These are phyloP conservation scores for Microchrysa polita DNA, from an alignment of 2,888 invertebrate genomes.

Conservation along the genomic window DNA sequence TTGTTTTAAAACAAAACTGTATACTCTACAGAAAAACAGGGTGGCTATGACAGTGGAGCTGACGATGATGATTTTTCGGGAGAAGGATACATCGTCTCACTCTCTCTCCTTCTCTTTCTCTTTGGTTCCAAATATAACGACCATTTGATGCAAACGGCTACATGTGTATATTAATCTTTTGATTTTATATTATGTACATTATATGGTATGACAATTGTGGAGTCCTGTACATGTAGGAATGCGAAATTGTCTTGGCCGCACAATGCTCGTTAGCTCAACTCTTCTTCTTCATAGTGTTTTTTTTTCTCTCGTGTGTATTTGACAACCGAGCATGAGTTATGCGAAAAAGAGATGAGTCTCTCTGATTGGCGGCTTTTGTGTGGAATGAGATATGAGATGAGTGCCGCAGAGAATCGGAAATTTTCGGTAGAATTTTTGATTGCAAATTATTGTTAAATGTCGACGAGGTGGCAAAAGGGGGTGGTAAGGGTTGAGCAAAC, in stretches of 20 bases:
- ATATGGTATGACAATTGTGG: constrained; percentile 38
- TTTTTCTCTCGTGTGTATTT: constrained; percentile 16
- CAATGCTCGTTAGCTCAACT: constrained; percentile 5
- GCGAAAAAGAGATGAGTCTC: not conserved
- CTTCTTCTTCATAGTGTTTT: too few relatives aligned
- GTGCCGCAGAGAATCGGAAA: not conserved
- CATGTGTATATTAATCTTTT: constrained; percentile 27
- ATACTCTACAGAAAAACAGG: not conserved
- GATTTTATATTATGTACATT: too few relatives aligned
- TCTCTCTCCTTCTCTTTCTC: too few relatives aligned
- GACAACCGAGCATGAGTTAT: not conserved
- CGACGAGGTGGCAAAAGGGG: not conserved
- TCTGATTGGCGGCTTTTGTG: not conserved
- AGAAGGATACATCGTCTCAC: not conserved
- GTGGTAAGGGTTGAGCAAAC: not conserved
- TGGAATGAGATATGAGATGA: not conserved
- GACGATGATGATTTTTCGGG: not conserved
- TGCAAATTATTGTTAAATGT: constrained; percentile 10
- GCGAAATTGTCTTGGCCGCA: constrained; percentile 8
- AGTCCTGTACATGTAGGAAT: not conserved
- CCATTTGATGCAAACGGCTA: constrained; percentile 23
- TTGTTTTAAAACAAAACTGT: constrained; percentile 9
- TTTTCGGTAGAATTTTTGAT: constrained; percentile 5
- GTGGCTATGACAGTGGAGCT: not conserved
- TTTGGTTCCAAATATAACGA: constrained; percentile 33